phyloP scores from a whole-genome alignment of 2,888 invertebrate species.

The Nephrocerus scutellatus region DNA sequence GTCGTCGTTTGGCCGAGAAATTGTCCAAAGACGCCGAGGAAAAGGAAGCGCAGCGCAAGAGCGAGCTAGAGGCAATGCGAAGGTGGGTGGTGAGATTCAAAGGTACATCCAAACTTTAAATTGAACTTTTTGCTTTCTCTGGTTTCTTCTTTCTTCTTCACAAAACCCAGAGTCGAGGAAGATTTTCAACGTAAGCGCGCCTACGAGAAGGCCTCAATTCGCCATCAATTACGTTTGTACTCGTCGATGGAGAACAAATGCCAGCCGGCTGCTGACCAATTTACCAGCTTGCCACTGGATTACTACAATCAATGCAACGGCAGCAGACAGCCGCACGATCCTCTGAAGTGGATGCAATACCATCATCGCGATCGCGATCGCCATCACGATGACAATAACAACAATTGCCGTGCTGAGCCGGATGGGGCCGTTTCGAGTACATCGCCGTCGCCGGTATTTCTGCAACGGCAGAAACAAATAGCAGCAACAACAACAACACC shows the following conservation, averaged over 20 bases:
- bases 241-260: slow-evolving; percentile 47
- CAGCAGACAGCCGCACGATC: too few relatives aligned
- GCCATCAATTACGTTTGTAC: slow-evolving; percentile 67
- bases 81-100: slow-evolving; percentile 39
- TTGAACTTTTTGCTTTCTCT: slow-evolving; percentile 1
- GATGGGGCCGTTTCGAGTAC: slow-evolving; percentile 69
- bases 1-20: slow-evolving; percentile 65
- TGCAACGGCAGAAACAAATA: too few relatives aligned
- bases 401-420: slow-evolving; percentile 56
- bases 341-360: too few relatives aligned
- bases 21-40: slow-evolving; percentile 69
- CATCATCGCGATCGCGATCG: slow-evolving; percentile 16
- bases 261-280: slow-evolving; percentile 37
- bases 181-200: slow-evolving; percentile 81
- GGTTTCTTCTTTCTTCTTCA: slow-evolving; percentile 17
- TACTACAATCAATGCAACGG: slow-evolving; percentile 14
- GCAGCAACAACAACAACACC: too few relatives aligned
- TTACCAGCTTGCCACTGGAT: slow-evolving; percentile 53
- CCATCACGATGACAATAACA: slow-evolving; percentile 22
- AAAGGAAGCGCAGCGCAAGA: slow-evolving; percentile 66
- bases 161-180: slow-evolving; percentile 78
- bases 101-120: not conserved
- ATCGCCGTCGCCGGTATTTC: too few relatives aligned
- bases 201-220: slow-evolving; percentile 65
- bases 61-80: slow-evolving; percentile 75